phyloP scores from a whole-genome alignment of 2,888 invertebrate species.

The Ophonus ardosiacus region DNA sequence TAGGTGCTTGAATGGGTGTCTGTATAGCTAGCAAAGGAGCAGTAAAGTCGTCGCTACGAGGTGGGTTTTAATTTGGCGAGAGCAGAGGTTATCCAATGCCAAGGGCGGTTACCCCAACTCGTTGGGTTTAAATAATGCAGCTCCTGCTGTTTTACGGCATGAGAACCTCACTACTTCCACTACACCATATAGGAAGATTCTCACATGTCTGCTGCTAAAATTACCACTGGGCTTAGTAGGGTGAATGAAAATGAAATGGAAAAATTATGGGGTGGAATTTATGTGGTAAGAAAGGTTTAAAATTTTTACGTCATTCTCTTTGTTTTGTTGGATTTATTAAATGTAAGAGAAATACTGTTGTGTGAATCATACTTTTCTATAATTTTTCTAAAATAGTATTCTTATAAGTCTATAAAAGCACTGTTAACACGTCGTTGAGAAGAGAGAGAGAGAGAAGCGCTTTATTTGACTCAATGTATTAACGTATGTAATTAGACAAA shows the following conservation, averaged over 20 bases:
- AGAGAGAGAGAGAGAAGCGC: no score
- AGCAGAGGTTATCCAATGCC: not conserved
- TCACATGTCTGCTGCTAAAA: no score
- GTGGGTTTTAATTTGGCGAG: slow-evolving; percentile 46
- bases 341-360: no score
- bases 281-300: not conserved
- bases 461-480: no score
- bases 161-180: not conserved
- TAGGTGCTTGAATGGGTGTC: not conserved
- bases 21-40: slow-evolving; percentile 15
- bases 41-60: slow-evolving; percentile 28
- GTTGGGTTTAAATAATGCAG: slow-evolving; percentile 48
- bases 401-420: no score
- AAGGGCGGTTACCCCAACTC: slow-evolving; percentile 11
- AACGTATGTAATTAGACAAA: no score
- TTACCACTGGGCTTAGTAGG: not conserved
- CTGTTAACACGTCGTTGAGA: no score
- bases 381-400: no score
- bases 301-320: no score
- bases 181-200: no score
- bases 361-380: no score
- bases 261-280: not conserved
- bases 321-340: no score
- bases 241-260: not conserved
- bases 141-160: slow-evolving; percentile 20